Percentiles rank a stretch among this genome's conserved stretches.
These are phyloP conservation scores for Lasioglossum marginatum DNA, from an alignment of 2,888 invertebrate genomes.

Conservation along the genomic window DNA sequence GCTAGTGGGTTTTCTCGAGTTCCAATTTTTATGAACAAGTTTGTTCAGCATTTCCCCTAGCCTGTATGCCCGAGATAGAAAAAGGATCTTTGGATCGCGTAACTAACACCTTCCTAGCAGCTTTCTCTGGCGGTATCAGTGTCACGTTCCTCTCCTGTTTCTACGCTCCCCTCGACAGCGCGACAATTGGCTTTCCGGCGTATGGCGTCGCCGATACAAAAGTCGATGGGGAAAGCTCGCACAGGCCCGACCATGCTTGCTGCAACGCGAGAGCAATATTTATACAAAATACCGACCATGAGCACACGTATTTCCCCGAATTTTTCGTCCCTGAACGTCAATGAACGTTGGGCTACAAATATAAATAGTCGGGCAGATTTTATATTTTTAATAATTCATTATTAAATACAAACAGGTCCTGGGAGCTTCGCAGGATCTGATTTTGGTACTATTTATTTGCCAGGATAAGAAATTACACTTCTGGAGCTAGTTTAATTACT, in stretches of 20 bases:
- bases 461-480: too few species aligned
- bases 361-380: background rate
- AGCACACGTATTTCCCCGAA: background rate
- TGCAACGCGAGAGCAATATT: background rate
- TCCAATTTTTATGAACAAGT: background rate
- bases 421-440: too few species aligned
- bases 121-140: slow-evolving; percentile 49
- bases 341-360: background rate
- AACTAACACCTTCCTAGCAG: slow-evolving; percentile 20
- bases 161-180: slow-evolving; percentile 3
- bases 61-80: background rate
- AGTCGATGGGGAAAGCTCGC: slow-evolving; percentile 10
- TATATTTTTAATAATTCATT: background rate
- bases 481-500: too few species aligned
- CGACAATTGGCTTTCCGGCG: slow-evolving; percentile 35
- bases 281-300: background rate
- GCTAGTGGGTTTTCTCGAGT: background rate
- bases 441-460: too few species aligned
- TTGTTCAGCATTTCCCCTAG: background rate
- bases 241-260: background rate
- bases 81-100: background rate
- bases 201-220: slow-evolving; percentile 21
- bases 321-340: background rate
- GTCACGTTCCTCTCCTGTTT: slow-evolving; percentile 21
- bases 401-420: background rate